These are phyloP conservation scores for Camponotus vicinus DNA, from an alignment of 1,140 invertebrate species.

Conservation along the genomic window DNA sequence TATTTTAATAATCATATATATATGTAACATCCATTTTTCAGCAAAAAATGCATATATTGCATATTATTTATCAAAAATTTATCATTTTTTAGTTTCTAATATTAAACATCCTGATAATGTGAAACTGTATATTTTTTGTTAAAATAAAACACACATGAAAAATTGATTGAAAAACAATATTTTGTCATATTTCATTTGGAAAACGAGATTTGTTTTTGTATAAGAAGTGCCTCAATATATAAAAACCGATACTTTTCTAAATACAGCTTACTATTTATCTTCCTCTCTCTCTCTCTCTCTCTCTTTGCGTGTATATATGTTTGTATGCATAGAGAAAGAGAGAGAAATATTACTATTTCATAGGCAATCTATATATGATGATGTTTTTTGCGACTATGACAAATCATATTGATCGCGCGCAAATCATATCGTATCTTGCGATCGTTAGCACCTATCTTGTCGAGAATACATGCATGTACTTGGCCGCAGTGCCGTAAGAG, in stretches of 20 bases:
- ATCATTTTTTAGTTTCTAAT: background rate
- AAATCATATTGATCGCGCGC: conserved; percentile 55
- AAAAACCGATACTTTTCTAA: background rate
- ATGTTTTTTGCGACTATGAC: conserved; percentile 34
- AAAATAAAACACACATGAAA: background rate
- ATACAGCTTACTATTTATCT: background rate
- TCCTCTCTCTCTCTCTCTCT: too few species aligned
- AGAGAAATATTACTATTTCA: background rate
- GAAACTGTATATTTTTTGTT: background rate
- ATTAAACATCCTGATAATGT: background rate
- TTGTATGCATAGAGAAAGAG: too few species aligned
- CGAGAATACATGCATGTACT: background rate
- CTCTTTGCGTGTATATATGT: too few species aligned
- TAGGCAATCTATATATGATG: background rate
- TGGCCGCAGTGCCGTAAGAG: background rate
- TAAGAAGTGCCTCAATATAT: background rate
- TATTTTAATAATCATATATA: background rate
- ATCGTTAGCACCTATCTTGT: conserved; percentile 62
- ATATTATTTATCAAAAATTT: background rate
- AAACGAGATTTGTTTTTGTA: background rate
- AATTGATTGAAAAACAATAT: background rate
- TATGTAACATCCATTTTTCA: background rate
- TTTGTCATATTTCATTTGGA: background rate
- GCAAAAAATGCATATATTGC: background rate
- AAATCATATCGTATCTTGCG: conserved; percentile 63